Conservation (phyloP, 1,140 invertebrate species). For the Panulirus ornatus region DNA sequence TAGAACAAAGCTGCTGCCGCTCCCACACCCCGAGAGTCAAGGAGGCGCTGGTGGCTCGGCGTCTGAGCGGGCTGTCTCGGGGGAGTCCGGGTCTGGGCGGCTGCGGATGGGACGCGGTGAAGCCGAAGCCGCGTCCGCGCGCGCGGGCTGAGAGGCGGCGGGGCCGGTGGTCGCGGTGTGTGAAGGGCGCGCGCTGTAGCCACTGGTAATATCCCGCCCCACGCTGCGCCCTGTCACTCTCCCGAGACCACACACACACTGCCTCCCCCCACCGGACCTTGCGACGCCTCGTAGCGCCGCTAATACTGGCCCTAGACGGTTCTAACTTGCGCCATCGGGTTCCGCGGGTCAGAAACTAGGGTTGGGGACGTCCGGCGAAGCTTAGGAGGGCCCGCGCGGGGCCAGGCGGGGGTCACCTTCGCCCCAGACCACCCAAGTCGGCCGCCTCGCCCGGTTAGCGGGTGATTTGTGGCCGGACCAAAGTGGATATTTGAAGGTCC, state of each 20-base stretch:
- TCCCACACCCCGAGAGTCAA: too few relatives aligned
- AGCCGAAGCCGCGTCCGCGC: slow-evolving; percentile 54
- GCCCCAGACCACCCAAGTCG: slow-evolving; percentile 70
- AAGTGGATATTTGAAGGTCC: slow-evolving; percentile 72
- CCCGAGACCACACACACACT: slow-evolving; percentile 72
- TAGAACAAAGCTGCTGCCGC: too few relatives aligned
- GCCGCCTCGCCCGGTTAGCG: slow-evolving; percentile 61
- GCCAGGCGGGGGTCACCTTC: background rate
- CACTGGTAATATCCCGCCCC: slow-evolving; percentile 72
- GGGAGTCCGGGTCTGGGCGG: background rate
- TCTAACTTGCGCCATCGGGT: slow-evolving; percentile 28
- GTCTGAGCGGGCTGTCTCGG: background rate
- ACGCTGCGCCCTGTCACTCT: slow-evolving; percentile 73
- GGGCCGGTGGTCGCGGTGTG: slow-evolving; percentile 55
- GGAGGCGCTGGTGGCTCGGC: background rate
- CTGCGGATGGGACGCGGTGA: background rate
- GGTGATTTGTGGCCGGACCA: slow-evolving; percentile 70
- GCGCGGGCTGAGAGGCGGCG: slow-evolving; percentile 20
- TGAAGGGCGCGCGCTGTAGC: slow-evolving; percentile 72
- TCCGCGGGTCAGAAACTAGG: slow-evolving; percentile 43
- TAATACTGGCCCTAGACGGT: background rate
- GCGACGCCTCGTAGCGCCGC: slow-evolving; percentile 49
- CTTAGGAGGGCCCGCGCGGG: background rate
- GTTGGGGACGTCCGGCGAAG: background rate
- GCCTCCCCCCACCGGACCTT: slow-evolving; percentile 31